Percentiles rank a stretch among this genome's conserved stretches.
These are phyloP conservation scores for Hymenopus coronatus DNA, from an alignment of 2,888 invertebrate genomes.

Conservation along the genomic window DNA sequence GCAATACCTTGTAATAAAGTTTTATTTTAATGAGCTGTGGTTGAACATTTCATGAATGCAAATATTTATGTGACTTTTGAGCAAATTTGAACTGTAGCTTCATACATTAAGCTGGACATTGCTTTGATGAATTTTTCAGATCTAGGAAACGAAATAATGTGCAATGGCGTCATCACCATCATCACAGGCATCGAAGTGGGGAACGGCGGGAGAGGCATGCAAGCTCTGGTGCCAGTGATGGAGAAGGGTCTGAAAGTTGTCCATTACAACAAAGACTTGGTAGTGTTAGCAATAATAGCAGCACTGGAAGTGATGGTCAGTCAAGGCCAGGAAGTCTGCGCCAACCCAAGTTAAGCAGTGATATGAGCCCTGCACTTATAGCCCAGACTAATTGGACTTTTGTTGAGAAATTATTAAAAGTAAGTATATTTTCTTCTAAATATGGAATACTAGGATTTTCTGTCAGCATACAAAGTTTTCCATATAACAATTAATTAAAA, in stretches of 20 bases:
- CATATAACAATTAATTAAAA: not conserved
- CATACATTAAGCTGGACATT: not conserved
- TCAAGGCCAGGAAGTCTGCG: constrained; percentile 7
- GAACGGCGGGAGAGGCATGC: not conserved
- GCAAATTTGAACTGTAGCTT: no score
- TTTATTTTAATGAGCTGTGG: no score
- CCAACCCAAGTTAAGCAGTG: constrained; percentile 29
- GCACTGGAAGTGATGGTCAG: not conserved
- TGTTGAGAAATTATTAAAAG: constrained; percentile 95
- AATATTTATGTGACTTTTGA: no score
- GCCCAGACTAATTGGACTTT: constrained; percentile 98
- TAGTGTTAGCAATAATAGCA: not conserved
- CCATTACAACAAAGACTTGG: not conserved
- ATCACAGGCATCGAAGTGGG: not conserved
- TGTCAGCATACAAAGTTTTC: not conserved
- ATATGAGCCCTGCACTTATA: constrained; percentile 76
- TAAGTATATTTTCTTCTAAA: constrained; percentile 43
- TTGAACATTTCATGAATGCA: no score
- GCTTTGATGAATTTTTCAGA: not conserved
- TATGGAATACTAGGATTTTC: not conserved
- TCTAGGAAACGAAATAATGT: not conserved
- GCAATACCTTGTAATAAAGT: no score
- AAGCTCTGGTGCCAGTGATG: not conserved
- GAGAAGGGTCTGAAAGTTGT: not conserved
- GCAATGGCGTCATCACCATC: constrained; percentile 1